Conservation (phyloP, 2,888 invertebrate genomes). For the Bedellia somnulentella region DNA sequence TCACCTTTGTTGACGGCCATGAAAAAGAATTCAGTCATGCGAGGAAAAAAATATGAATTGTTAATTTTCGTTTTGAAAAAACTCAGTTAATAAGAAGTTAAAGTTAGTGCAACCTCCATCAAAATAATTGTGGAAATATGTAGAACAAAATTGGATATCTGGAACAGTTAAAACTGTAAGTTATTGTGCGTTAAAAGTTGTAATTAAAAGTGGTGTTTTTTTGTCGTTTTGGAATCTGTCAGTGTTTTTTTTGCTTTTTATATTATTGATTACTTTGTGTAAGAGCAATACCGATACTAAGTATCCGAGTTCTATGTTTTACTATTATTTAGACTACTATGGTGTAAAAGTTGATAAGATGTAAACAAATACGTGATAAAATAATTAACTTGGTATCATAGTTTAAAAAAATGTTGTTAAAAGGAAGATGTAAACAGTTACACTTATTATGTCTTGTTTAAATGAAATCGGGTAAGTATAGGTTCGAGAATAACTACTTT, state of each 20-base stretch:
- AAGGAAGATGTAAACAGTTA: constrained; percentile 10
- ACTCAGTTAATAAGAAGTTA: background rate
- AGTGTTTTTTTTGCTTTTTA: constrained; percentile 5
- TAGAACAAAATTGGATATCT: background rate
- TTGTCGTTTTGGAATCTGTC: constrained; percentile 2
- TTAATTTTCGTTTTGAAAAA: constrained; percentile 3
- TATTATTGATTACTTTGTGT: constrained; percentile 4
- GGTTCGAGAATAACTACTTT: no score
- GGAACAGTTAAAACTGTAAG: background rate
- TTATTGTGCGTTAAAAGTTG: background rate
- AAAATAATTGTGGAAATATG: background rate
- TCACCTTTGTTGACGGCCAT: constrained; percentile 26
- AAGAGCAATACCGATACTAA: background rate
- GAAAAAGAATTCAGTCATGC: constrained; percentile 23
- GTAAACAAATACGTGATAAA: background rate
- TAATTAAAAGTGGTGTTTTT: constrained; percentile 4
- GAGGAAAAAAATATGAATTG: constrained; percentile 26
- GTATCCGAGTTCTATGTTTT: background rate
- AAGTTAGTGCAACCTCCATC: no score
- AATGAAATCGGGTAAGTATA: no score
- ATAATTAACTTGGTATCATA: background rate
- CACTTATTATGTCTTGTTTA: no score
- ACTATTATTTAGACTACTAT: background rate
- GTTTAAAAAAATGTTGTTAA: background rate
- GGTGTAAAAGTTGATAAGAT: no score